Evolutionary conservation across 2,888 invertebrate genomes (phyloP).

Genomic region (Acleris emargana): DNA sequence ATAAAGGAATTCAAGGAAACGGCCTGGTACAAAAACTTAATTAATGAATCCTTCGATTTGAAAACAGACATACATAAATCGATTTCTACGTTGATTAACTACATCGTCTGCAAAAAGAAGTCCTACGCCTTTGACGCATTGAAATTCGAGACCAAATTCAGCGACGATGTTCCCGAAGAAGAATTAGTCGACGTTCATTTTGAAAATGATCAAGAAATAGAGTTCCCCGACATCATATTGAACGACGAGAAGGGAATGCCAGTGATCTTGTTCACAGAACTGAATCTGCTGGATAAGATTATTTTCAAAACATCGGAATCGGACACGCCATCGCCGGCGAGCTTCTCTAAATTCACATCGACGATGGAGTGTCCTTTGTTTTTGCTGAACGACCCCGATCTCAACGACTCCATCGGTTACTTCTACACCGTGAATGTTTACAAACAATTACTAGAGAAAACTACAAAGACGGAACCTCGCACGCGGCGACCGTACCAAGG

Average conservation of each 20-base stretch:
- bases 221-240: constrained; percentile 56
- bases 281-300: constrained; percentile 51
- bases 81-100: constrained; percentile 54
- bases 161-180: constrained; percentile 44
- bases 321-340: constrained; percentile 40
- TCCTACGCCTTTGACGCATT: constrained; percentile 54
- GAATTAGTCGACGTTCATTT: constrained; percentile 48
- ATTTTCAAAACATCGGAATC: constrained; percentile 42
- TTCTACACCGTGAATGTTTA: constrained; percentile 57
- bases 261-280: constrained; percentile 49
- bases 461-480: constrained; percentile 49
- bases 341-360: constrained; percentile 52
- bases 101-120: constrained; percentile 52
- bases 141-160: constrained; percentile 47
- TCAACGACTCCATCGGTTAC: constrained; percentile 54
- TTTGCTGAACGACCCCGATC: constrained; percentile 48
- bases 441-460: constrained; percentile 48
- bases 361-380: constrained; percentile 54
- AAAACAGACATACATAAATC: constrained; percentile 52
- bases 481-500: constrained; percentile 52
- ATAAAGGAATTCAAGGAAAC: constrained; percentile 44
- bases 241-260: constrained; percentile 56
- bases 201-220: constrained; percentile 50
- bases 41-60: constrained; percentile 7
- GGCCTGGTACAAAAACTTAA: constrained; percentile 47